Base-by-base conservation (phyloP, 2,797 vertebrate genomes). In the Acanthopagrus latus region DNA sequence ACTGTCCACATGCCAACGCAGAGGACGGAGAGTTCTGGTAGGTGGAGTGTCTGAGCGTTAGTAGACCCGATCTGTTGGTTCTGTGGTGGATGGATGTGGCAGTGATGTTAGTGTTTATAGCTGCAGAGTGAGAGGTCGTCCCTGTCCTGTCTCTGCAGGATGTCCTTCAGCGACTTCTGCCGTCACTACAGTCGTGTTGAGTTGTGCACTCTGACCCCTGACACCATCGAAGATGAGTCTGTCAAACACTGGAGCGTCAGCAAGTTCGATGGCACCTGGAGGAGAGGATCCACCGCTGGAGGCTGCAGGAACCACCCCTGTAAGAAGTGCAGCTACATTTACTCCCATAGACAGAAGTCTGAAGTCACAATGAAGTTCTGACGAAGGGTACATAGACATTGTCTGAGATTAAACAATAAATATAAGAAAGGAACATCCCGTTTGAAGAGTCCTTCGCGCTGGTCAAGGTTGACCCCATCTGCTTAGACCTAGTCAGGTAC, bases 1-100 rank as follows among this genome's bases (percentile, higher is more conserved):
- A 94, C 25, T 90, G 92, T 38, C 94, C 92, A 0, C 78, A 91
- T 0, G 84, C 85, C 82, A 95, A 93, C 21, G 93, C 94, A 0
- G 96, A 98, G 52, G 97, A 97, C 2, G 97, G 97, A 65, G 97
- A 98, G 84, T 99, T 99, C 88, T 98, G 97, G 97, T 99, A 76
- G 93, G 94, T 71, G 0, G 25, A 16, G 17, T 6, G 1, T 11
- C 38, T 13, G 2, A 17, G 12, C 17, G 12, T 25, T 25, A 21
- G 16, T 38, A 55, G 5, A 13, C 41, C 5, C 3, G 18, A 38
- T 48, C 10, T 10, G 4, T 54, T 16, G 63, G 13, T 9, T 67
- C 27, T 50, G 56, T 23, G 10, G 14, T 12, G 1, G 10, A 21
- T 12, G 1, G 8, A 50, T 14, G 46, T 47, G 18, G 11, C 14